phyloP scores from a whole-genome alignment of 2,888 invertebrate genomes.

The Brenthis daphne region DNA sequence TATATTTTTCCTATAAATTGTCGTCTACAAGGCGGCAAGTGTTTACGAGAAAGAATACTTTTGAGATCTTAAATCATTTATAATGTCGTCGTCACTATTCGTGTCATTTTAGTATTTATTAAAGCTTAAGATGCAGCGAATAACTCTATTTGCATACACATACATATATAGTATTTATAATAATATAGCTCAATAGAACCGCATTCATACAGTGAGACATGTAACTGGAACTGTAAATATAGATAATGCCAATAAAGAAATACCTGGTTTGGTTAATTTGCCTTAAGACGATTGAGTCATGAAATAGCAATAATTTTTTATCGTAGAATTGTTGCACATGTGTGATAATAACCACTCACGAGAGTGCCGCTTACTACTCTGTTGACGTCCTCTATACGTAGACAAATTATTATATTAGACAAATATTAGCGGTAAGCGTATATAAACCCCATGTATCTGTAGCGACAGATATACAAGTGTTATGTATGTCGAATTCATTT shows the following conservation, averaged over 20 bases:
- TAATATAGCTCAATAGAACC: not conserved
- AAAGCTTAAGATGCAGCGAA: conserved; percentile 55
- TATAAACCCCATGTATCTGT: conserved; percentile 63
- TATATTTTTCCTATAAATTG: conserved; percentile 75
- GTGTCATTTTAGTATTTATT: conserved; percentile 59
- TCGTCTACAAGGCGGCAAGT: conserved; percentile 68
- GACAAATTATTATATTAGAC: conserved; percentile 78
- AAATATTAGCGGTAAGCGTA: conserved; percentile 71
- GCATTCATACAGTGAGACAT: conserved; percentile 40
- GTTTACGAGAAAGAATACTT: conserved; percentile 64
- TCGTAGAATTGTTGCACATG: conserved; percentile 72
- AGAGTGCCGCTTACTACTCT: conserved; percentile 73
- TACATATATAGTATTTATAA: not conserved
- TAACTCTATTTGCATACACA: conserved; percentile 18
- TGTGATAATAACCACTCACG: conserved; percentile 71
- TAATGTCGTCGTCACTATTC: conserved; percentile 55
- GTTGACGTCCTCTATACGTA: conserved; percentile 77
- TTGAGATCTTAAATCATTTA: conserved; percentile 71
- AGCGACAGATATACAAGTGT: conserved; percentile 22
- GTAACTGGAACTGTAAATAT: conserved; percentile 49
- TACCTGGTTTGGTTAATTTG: conserved; percentile 62
- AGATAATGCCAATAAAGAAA: conserved; percentile 50
- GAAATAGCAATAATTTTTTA: conserved; percentile 74
- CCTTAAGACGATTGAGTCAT: conserved; percentile 71
- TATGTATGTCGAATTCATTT: conserved; percentile 18